Evolutionary conservation across 1,140 invertebrate species (phyloP), one percentile per base, ranked within the genome.

Genomic region (Stratiolaelaps scimitus): DNA sequence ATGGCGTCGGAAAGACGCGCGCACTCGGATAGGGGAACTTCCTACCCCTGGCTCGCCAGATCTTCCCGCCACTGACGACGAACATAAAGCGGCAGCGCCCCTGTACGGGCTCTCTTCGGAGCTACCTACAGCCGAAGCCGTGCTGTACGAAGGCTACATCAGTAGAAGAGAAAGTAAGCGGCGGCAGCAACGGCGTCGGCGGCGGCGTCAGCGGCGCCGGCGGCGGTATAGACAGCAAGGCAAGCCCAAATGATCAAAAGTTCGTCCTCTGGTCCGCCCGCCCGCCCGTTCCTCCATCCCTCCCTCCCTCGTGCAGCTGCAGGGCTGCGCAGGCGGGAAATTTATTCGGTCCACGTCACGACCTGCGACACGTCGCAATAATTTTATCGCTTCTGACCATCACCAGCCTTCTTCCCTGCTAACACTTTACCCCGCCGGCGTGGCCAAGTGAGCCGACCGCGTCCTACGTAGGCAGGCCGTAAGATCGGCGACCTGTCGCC

Each of bases 281-380:
- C 10, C 34, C 34, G 10, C 10, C 4, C 5, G 34, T 40, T 4
- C 34, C 34, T 6, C 34, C 10, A 10, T 40, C 10, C 34, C 5
- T 40, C 5, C 34, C 5, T 40, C 34, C 4, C 34, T 40, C 34
- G 5, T 40, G 34, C 34, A 40, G 34, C 34, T 40, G 34, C 34
- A 40, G 34, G 34, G 5, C 34, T 40, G 34, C 10, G 34, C 34
- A 40, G 34, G 5, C 13, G 26, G 53, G 26, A 34, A 60, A 60
- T 60, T 60, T 60, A 60, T 60, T 60, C 53, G 26, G 53, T 5
- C 53, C 53, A 60, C 53, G 53, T 60, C 53, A 60, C 53, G 53
- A 60, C 26, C 26, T 15, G 26, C 53, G 53, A 60, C 53, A 60
- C 53, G 53, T 60, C 53, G 53, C 53, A 60, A 60, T 60, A 60